These are phyloP conservation scores for Periophthalmus magnuspinnatus DNA, from an alignment of 2,797 vertebrate species.

Conservation along the genomic window DNA sequence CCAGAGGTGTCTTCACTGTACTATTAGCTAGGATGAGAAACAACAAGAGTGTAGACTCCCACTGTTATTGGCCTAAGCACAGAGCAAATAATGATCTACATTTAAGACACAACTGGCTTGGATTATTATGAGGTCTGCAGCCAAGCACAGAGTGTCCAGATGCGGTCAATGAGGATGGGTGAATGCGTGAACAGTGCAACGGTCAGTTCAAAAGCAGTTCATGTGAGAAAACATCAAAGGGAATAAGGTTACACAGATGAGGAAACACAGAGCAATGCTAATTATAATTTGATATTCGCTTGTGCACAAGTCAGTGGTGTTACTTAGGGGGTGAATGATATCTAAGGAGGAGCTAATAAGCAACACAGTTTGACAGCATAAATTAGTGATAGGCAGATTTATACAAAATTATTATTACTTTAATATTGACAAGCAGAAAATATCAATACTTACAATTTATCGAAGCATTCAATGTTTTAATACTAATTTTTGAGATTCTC, in stretches of 20 bases:
- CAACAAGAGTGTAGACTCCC: constrained; percentile 59
- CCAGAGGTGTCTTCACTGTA: constrained; percentile 71
- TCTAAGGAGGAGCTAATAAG: not conserved
- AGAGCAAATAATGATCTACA: constrained; percentile 70
- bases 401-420: too few relatives aligned
- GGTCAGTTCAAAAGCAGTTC: constrained; percentile 69
- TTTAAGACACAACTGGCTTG: constrained; percentile 48
- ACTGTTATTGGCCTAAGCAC: constrained; percentile 49
- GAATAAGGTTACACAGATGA: constrained; percentile 48
- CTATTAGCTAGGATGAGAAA: constrained; percentile 71
- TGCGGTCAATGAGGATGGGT: constrained; percentile 39
- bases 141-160: constrained; percentile 57
- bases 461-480: too few relatives aligned
- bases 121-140: constrained; percentile 56
- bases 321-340: not conserved
- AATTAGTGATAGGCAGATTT: too few relatives aligned
- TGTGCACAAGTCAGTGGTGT: constrained; percentile 15
- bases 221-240: constrained; percentile 61
- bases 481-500: too few relatives aligned
- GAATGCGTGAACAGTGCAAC: constrained; percentile 35
- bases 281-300: constrained; percentile 51
- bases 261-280: constrained; percentile 36
- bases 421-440: too few relatives aligned
- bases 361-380: not conserved
- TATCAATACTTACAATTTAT: too few relatives aligned